Evolutionary conservation across 2,797 vertebrate genomes (phyloP).

Genomic region (Choloepus didactylus): DNA sequence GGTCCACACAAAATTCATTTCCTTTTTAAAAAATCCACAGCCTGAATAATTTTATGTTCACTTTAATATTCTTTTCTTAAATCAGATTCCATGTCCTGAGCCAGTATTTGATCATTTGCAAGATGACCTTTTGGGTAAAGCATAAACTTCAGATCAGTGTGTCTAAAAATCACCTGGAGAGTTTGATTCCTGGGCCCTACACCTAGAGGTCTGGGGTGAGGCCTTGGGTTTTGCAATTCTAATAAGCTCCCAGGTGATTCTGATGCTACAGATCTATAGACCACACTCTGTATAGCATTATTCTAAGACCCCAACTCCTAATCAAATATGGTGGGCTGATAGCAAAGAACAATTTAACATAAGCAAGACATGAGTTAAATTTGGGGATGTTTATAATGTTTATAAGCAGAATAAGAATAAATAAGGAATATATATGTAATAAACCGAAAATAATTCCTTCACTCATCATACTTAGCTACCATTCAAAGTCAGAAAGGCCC

Average conservation of each 20-base stretch:
- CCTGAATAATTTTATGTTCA: constrained; percentile 40
- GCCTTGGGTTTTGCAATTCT: background rate
- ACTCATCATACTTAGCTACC: background rate
- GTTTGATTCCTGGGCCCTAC: background rate
- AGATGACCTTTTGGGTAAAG: background rate
- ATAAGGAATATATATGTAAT: background rate
- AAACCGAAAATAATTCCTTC: background rate
- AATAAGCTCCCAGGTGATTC: background rate
- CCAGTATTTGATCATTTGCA: constrained; percentile 2
- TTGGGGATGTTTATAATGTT: background rate
- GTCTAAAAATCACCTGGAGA: background rate
- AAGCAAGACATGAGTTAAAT: background rate
- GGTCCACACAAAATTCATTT: background rate
- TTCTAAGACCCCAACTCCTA: background rate
- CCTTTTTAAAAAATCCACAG: background rate
- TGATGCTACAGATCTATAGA: background rate
- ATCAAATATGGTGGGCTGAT: background rate
- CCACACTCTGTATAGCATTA: background rate
- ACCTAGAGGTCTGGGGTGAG: background rate
- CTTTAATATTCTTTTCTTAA: background rate
- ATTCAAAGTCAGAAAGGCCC: background rate
- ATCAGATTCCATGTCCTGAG: background rate
- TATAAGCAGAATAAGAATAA: background rate
- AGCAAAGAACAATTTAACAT: background rate
- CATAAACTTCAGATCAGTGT: background rate